A percentile compares a stretch with the other conserved stretches of the same genome.
Conservation (phyloP, 2,797 vertebrate genomes). For the Leptodon cayanensis region DNA sequence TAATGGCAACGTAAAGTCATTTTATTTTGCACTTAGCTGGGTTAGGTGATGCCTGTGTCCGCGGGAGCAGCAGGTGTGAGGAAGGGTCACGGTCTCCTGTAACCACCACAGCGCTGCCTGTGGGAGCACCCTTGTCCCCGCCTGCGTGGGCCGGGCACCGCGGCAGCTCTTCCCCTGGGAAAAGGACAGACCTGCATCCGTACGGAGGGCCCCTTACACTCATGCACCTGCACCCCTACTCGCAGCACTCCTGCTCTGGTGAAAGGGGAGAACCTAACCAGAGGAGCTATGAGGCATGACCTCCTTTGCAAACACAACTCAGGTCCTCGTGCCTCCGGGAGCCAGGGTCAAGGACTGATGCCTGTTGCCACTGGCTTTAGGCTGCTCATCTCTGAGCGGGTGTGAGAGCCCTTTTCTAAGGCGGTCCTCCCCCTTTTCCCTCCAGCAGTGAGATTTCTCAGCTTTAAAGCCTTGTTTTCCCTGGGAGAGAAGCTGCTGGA, state of each 20-base stretch:
- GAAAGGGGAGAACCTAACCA: background rate
- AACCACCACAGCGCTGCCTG: fast-evolving
- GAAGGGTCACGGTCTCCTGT: background rate
- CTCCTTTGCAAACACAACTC: background rate
- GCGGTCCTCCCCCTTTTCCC: background rate
- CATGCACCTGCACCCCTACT: background rate
- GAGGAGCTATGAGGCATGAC: fast-evolving
- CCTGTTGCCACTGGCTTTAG: background rate
- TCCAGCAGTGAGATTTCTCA: background rate
- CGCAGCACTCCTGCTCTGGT: background rate
- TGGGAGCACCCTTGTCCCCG: background rate
- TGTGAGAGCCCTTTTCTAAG: background rate
- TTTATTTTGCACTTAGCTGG: background rate
- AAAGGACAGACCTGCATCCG: background rate
- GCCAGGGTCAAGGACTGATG: background rate
- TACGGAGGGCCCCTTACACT: no score
- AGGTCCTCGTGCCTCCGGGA: fast-evolving
- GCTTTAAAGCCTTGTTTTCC: background rate
- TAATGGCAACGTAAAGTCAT: fast-evolving
- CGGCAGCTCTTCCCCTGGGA: background rate
- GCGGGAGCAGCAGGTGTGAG: background rate
- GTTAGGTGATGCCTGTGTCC: background rate
- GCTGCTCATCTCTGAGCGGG: background rate
- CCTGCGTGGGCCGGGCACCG: fast-evolving
- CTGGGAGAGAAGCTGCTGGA: constrained; percentile 32